Percentiles rank a stretch among this genome's conserved stretches.
These are phyloP conservation scores for Busseola fusca DNA, from an alignment of 2,888 invertebrate species.

Conservation along the genomic window DNA sequence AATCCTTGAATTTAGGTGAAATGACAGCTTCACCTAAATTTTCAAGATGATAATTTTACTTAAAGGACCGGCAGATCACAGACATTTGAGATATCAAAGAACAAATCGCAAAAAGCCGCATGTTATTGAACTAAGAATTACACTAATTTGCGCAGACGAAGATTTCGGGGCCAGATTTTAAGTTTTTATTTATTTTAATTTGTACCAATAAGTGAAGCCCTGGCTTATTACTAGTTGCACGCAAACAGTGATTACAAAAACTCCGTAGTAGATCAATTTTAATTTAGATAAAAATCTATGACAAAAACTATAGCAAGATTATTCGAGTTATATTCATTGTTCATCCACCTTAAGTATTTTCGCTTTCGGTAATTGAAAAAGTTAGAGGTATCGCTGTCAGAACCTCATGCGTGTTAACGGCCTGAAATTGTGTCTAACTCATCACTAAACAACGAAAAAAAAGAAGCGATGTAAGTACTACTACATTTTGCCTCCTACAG, in stretches of 20 bases:
- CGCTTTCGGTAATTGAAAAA: slow-evolving; percentile 33
- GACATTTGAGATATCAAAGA: no score
- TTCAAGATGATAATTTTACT: not conserved
- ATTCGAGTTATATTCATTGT: not conserved
- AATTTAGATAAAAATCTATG: slow-evolving; percentile 43
- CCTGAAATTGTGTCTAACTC: slow-evolving; percentile 19
- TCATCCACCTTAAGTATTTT: slow-evolving; percentile 3
- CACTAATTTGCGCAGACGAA: slow-evolving; percentile 33
- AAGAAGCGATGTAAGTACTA: not conserved
- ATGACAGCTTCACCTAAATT: not conserved
- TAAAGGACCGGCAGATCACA: not conserved
- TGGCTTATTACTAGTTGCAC: slow-evolving; percentile 37
- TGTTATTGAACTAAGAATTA: slow-evolving; percentile 41
- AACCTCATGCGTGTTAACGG: slow-evolving; percentile 21
- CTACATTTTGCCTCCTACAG: not conserved
- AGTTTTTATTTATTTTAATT: slow-evolving; percentile 58
- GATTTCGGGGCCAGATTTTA: slow-evolving; percentile 35
- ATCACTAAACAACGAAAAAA: not conserved
- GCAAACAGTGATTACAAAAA: slow-evolving; percentile 47
- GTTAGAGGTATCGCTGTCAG: not conserved
- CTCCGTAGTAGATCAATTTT: slow-evolving; percentile 34
- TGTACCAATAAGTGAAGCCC: slow-evolving; percentile 40
- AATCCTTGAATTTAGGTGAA: not conserved
- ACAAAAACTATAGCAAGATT: slow-evolving; percentile 1
- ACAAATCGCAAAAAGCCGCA: slow-evolving; percentile 1